Evolutionary conservation across 2,797 vertebrate species (phyloP), one percentile per base, ranked within the genome.

Genomic region (Trichosurus vulpecula): DNA sequence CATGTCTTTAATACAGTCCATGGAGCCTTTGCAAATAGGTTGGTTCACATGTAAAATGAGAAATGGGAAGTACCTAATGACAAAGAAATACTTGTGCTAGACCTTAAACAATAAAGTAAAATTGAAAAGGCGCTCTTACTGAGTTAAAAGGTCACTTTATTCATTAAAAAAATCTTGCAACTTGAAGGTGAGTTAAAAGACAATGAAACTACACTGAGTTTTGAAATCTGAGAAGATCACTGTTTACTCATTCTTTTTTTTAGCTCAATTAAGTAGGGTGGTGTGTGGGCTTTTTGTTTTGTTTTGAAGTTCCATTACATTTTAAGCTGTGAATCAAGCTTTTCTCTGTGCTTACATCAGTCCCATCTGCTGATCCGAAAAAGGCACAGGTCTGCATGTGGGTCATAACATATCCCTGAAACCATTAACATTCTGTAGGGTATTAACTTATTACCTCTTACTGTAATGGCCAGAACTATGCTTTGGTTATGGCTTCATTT

Each of bases 401-500:
- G 56, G 91, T 81, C 74, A 81, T 27, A n/a, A n/a, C 8, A 81
- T 27, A 81, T 47, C 22, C 41, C 41, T 25, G 22, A 81, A 81
- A 81, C 22, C 74, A 27, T 81, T 81, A 47, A 47, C 19, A n/a
- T 31, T 58, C 12, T 5, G 89, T 92, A 92, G 56, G 53, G 1
- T 54, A 41, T 91, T 91, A 81, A 95, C 94, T 31, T 30, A 51
- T 90, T 54, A 47, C 4, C 51, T 52, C 13, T 95, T 87, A 92
- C 2, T 74, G 6, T 0, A 92, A 19, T 54, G 95, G 55, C 90
- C 56, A 55, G 31, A 30, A 54, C 54, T 52, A 52, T 58, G 22
- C 81, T 96, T 92, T 22, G 74, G 27, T 51, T 51, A 12, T 52
- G 14, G 0, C 90, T 81, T 81, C 22, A 81, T 47, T 47, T 10